Evolutionary conservation across 2,113 vertebrate genomes (phyloP).

Genomic region (Python bivittatus): DNA sequence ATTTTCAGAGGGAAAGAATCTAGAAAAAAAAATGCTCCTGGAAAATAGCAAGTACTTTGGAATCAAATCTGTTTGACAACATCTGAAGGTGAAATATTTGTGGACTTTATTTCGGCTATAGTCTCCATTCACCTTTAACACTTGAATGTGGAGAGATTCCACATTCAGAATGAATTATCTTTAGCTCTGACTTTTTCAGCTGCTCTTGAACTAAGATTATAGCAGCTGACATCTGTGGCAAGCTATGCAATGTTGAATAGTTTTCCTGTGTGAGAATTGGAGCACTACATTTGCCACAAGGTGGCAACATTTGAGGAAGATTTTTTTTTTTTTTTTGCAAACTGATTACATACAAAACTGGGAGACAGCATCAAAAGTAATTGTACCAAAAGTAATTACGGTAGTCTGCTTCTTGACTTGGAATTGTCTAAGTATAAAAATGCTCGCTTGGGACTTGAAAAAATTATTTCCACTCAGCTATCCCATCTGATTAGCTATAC

Average conservation of each 20-base stretch:
- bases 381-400: neutral
- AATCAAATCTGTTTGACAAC: neutral
- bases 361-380: neutral
- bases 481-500: neutral
- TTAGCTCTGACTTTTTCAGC: neutral
- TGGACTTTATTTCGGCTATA: neutral
- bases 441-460: neutral
- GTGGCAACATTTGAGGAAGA: neutral
- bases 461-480: neutral
- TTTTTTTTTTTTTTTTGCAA: neutral
- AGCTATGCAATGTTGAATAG: neutral
- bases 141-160: too few relatives aligned
- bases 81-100: neutral
- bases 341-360: neutral
- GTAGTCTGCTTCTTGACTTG: neutral
- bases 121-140: neutral
- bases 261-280: neutral
- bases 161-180: neutral
- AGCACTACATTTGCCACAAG: neutral
- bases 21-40: neutral
- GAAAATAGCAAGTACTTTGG: neutral
- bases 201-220: neutral
- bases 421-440: neutral
- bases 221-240: neutral
- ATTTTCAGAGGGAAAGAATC: neutral